phyloP scores from a whole-genome alignment of 2,888 invertebrate species.

The Aleiodes leptofemur region DNA sequence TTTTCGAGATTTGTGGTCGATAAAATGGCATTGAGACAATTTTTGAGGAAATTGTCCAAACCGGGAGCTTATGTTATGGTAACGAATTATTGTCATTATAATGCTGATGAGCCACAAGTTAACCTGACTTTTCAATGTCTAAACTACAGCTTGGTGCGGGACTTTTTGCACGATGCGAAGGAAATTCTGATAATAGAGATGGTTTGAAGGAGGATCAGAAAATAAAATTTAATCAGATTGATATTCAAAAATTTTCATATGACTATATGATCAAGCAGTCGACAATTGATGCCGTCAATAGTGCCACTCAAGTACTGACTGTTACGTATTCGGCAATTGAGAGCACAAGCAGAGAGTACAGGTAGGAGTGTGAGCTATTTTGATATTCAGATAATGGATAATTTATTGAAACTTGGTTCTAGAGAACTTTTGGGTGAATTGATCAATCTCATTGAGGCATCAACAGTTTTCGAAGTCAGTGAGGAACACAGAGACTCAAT shows the following conservation, averaged over 20 bases:
- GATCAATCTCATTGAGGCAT: conserved; percentile 66
- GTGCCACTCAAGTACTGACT: conserved; percentile 68
- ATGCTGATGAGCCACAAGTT: neutral
- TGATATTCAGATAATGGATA: conserved; percentile 3
- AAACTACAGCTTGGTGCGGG: conserved; percentile 61
- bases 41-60: conserved; percentile 53
- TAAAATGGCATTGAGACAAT: conserved; percentile 48
- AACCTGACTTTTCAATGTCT: conserved; percentile 44
- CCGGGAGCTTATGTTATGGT: conserved; percentile 56
- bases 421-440: conserved; percentile 63
- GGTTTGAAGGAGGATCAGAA: conserved; percentile 57
- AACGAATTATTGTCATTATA: conserved; percentile 36
- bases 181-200: conserved; percentile 44
- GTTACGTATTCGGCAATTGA: conserved; percentile 68
- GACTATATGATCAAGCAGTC: conserved; percentile 71
- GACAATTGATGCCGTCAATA: conserved; percentile 67
- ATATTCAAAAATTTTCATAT: conserved; percentile 62
- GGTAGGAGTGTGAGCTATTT: conserved; percentile 58
- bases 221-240: conserved; percentile 61
- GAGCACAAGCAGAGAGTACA: conserved; percentile 67
- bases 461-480: conserved; percentile 59
- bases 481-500: conserved; percentile 69
- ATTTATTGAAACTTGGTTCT: conserved; percentile 42
- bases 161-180: conserved; percentile 56
- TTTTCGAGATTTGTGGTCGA: neutral